phyloP scores from a whole-genome alignment of 2,888 invertebrate species.

The Oxycera nigricornis region DNA sequence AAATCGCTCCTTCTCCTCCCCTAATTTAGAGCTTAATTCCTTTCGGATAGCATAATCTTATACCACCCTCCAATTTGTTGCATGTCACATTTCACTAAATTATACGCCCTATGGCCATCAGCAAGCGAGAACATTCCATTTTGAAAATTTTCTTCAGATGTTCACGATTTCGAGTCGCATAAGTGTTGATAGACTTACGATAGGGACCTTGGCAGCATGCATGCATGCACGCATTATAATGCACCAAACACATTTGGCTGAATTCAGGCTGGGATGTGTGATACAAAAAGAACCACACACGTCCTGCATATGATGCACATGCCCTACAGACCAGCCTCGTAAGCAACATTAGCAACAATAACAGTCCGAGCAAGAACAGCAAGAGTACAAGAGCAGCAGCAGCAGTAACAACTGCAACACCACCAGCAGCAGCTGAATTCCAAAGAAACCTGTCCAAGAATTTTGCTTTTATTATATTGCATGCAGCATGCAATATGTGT shows the following conservation, averaged over 20 bases:
- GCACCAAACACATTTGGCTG: not conserved
- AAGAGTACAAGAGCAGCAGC: slow-evolving; percentile 5
- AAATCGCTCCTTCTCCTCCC: no score
- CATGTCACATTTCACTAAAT: slow-evolving; percentile 9
- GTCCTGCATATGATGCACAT: slow-evolving; percentile 35
- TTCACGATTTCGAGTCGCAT: not conserved
- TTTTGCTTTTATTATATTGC: slow-evolving; percentile 20
- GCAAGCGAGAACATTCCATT: not conserved
- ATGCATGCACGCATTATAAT: not conserved
- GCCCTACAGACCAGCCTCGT: not conserved
- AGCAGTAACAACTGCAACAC: not conserved
- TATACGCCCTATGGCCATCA: not conserved
- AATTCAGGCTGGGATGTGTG: no score
- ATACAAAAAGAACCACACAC: not conserved
- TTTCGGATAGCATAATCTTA: no score
- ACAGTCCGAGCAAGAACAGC: not conserved
- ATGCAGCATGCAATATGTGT: slow-evolving; percentile 31
- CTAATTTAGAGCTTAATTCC: no score
- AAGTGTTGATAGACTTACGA: not conserved
- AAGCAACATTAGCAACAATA: not conserved
- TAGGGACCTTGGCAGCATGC: slow-evolving; percentile 4
- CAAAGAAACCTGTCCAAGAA: slow-evolving; percentile 35
- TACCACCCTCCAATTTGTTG: not conserved
- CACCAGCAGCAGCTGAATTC: slow-evolving; percentile 32
- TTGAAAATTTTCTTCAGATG: not conserved